A percentile compares a stretch with the other conserved stretches of the same genome.
Evolutionary conservation across 1,140 invertebrate species (phyloP).

Genomic region (Olivierus martensii): DNA sequence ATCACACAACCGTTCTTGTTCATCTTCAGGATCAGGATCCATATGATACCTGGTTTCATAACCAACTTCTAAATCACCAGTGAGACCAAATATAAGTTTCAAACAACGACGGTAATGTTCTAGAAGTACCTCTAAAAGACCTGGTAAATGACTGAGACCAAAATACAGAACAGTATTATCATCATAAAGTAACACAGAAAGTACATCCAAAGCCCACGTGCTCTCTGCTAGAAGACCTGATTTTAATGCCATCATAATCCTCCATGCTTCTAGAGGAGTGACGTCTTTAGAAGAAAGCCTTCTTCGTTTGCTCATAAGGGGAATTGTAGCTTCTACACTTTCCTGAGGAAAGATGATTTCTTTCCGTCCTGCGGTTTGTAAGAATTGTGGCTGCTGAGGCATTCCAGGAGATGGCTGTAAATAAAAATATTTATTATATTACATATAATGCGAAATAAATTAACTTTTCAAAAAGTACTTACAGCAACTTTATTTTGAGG

Average conservation of each 20-base stretch:
- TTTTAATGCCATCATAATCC: conserved; percentile 92
- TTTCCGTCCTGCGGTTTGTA: too few species aligned
- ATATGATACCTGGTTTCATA: neutral
- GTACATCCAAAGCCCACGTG: conserved; percentile 86
- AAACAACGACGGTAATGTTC: conserved; percentile 66
- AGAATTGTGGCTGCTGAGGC: too few species aligned
- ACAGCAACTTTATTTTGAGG: too few species aligned
- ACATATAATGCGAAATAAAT: too few species aligned
- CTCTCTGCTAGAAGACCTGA: conserved; percentile 90
- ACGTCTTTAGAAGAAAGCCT: conserved; percentile 67
- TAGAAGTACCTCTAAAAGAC: conserved; percentile 73
- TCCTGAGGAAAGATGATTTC: conserved; percentile 62
- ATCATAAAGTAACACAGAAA: conserved; percentile 84
- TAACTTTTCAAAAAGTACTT: too few species aligned
- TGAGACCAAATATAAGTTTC: conserved; percentile 59
- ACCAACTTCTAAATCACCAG: conserved; percentile 33
- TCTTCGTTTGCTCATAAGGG: conserved; percentile 68
- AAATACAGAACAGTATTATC: conserved; percentile 84
- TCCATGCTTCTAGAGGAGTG: conserved; percentile 78
- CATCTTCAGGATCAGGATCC: neutral
- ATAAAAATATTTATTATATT: too few species aligned
- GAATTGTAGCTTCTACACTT: conserved; percentile 80
- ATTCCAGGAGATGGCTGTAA: too few species aligned
- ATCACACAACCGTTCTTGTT: neutral
- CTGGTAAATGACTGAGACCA: conserved; percentile 77